phyloP scores from a whole-genome alignment of 2,797 vertebrate genomes.

The Bradypus variegatus region DNA sequence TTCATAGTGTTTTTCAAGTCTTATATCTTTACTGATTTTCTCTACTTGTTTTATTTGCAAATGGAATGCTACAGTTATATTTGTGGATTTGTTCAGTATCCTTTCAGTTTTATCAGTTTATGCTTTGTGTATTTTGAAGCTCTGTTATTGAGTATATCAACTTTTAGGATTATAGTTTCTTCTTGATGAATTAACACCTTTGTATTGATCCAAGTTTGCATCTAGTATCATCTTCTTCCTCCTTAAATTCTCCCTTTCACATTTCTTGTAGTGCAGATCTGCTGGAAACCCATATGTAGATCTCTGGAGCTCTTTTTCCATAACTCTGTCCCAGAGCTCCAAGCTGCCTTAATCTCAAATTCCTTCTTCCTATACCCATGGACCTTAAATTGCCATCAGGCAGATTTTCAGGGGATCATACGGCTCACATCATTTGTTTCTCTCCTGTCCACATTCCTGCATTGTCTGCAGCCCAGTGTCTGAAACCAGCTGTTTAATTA shows the following conservation, averaged over 20 bases:
- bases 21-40: not conserved
- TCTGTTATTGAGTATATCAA: not conserved
- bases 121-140: not conserved
- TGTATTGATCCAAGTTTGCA: not conserved
- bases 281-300: not conserved
- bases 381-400: not conserved
- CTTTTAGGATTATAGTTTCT: not conserved
- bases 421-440: not conserved
- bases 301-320: not conserved
- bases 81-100: not conserved
- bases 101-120: not conserved
- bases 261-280: not conserved
- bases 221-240: not conserved
- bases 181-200: not conserved
- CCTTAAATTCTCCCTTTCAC: not conserved
- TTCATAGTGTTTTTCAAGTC: not conserved
- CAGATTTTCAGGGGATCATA: not conserved
- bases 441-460: not conserved
- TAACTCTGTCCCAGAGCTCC: not conserved
- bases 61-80: not conserved
- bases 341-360: not conserved
- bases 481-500: not conserved
- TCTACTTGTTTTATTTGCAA: not conserved
- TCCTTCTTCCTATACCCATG: not conserved
- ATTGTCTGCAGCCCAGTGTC: not conserved